Percentiles rank a stretch among this genome's conserved stretches.
phyloP scores from a whole-genome alignment of 2,888 invertebrate species.

The Diploptera punctata region DNA sequence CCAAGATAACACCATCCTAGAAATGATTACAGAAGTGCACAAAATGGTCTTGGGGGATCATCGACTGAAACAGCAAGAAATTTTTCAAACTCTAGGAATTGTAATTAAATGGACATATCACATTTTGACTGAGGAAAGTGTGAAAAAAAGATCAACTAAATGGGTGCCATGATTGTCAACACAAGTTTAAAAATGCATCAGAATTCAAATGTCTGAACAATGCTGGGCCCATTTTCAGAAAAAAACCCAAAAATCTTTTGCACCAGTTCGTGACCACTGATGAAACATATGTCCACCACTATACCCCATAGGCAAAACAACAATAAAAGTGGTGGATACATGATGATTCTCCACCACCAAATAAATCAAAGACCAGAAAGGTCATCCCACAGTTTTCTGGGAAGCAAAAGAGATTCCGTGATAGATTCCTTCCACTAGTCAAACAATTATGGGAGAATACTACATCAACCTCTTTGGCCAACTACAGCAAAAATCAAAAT shows the following conservation, averaged over 20 bases:
- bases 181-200: no score
- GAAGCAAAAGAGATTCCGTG: background rate
- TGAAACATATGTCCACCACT: background rate
- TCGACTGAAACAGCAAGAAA: background rate
- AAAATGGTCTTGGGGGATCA: background rate
- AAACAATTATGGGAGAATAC: conserved; percentile 2
- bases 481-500: background rate
- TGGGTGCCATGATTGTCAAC: background rate
- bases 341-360: background rate
- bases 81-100: background rate
- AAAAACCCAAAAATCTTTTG: background rate
- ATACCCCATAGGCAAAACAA: conserved; percentile 12
- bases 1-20: background rate
- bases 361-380: background rate
- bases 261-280: background rate
- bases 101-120: background rate
- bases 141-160: background rate
- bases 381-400: conserved; percentile 2
- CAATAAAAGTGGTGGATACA: background rate
- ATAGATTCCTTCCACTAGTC: background rate
- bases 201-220: no score
- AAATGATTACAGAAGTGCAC: background rate
- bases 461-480: background rate
- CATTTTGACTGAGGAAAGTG: background rate
- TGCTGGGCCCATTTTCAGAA: no score